Percentiles rank a stretch among this genome's conserved stretches.
Evolutionary conservation across 2,797 vertebrate genomes (phyloP).

Genomic region (Rhinatrema bivittatum): DNA sequence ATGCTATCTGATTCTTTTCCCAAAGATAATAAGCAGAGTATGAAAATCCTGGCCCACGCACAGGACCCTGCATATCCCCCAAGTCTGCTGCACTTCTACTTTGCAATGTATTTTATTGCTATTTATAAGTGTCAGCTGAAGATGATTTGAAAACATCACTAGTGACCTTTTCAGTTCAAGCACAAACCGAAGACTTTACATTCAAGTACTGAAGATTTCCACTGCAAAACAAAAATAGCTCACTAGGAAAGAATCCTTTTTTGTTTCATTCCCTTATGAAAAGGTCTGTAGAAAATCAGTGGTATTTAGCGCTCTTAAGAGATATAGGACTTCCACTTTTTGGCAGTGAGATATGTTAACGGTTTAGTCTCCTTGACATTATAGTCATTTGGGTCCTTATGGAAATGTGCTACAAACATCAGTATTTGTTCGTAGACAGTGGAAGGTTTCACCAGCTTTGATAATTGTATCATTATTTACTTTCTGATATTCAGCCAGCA

Average conservation of each 20-base stretch:
- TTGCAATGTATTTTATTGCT: too few relatives aligned
- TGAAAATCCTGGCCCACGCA: too few relatives aligned
- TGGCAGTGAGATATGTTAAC: constrained; percentile 43
- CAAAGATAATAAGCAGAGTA: too few relatives aligned
- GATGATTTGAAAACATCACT: constrained; percentile 3
- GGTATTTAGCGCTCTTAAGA: constrained; percentile 35
- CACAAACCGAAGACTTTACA: neutral
- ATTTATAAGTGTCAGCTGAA: neutral
- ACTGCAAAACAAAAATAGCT: neutral
- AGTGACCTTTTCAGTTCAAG: constrained; percentile 4
- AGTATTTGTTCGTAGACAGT: constrained; percentile 35
- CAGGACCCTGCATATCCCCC: too few relatives aligned
- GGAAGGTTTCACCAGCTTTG: constrained; percentile 19
- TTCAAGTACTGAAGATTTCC: constrained; percentile 16
- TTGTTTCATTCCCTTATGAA: constrained; percentile 10
- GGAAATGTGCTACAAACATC: constrained; percentile 49
- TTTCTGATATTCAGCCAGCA: too few relatives aligned
- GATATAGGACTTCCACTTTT: constrained; percentile 38
- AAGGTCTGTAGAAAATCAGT: constrained; percentile 41
- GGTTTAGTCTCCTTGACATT: constrained; percentile 44
- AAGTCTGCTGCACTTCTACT: too few relatives aligned
- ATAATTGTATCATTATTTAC: constrained; percentile 13
- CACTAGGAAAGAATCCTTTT: constrained; percentile 9
- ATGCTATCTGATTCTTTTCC: too few relatives aligned
- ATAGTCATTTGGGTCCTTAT: constrained; percentile 45